phyloP scores from a whole-genome alignment of 2,797 vertebrate species.

The Microctenopoma lineatum region DNA sequence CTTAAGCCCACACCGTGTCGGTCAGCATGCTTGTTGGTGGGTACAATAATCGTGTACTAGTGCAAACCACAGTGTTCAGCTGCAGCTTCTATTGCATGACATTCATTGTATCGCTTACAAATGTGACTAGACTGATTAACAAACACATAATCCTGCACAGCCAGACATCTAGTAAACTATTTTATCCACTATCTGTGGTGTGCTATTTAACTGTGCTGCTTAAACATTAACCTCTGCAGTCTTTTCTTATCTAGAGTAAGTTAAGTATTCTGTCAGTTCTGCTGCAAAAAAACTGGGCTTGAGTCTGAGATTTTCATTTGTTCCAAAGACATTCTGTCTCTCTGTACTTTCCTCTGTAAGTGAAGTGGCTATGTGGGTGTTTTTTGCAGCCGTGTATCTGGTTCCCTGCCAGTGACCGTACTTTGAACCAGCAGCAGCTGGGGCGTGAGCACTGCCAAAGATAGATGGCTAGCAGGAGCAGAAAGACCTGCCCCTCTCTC shows the following conservation, averaged over 20 bases:
- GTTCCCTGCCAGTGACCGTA: slow-evolving; percentile 85
- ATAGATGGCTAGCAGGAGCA: slow-evolving; percentile 71
- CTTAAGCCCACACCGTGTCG: neutral
- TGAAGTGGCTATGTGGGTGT: slow-evolving; percentile 72
- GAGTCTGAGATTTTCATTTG: slow-evolving; percentile 31
- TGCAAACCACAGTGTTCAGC: neutral
- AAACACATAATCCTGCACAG: neutral
- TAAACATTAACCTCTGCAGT: slow-evolving; percentile 24
- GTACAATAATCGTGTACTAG: neutral
- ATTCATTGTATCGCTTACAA: slow-evolving; percentile 2
- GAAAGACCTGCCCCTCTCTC: slow-evolving; percentile 44
- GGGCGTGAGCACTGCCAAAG: slow-evolving; percentile 80
- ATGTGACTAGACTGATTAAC: neutral
- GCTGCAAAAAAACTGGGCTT: slow-evolving; percentile 21
- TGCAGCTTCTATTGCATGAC: neutral
- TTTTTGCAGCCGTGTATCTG: slow-evolving; percentile 72
- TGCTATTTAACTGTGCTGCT: slow-evolving; percentile 14
- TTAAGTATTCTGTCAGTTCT: slow-evolving; percentile 12
- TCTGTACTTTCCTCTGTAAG: slow-evolving; percentile 56
- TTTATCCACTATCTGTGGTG: neutral
- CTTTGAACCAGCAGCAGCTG: slow-evolving; percentile 88
- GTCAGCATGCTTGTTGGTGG: neutral
- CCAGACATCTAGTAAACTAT: neutral
- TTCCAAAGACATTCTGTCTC: slow-evolving; percentile 77
- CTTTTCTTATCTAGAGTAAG: neutral